These are phyloP conservation scores for Marcusenius ussheri DNA, from an alignment of 2,113 vertebrate genomes.

Conservation along the genomic window DNA sequence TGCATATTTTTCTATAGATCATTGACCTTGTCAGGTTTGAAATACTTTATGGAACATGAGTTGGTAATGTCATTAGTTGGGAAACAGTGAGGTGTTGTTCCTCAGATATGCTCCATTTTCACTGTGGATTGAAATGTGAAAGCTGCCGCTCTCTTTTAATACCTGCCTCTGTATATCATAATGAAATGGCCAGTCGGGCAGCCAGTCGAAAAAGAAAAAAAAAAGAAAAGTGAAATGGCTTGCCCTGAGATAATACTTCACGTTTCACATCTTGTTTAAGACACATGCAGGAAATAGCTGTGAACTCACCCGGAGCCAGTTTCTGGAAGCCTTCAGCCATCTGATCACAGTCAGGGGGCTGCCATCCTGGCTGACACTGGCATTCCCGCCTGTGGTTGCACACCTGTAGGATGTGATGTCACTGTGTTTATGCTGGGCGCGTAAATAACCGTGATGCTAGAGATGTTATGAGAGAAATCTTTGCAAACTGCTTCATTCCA, in stretches of 20 bases:
- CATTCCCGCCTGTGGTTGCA: conserved; percentile 63
- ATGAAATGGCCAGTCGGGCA: not conserved
- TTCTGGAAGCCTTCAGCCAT: not conserved
- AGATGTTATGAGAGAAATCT: not conserved
- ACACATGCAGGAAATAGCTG: not conserved
- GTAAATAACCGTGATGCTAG: not conserved
- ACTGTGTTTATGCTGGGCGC: not conserved
- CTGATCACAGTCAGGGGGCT: conserved; percentile 43
- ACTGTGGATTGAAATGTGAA: not conserved
- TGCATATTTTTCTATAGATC: not conserved
- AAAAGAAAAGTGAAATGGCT: not conserved
- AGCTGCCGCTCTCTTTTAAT: not conserved
- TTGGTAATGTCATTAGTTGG: not conserved
- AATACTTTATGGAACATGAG: not conserved
- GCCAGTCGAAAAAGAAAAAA: not conserved
- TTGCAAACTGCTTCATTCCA: not conserved
- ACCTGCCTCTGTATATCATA: not conserved
- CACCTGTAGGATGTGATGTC: conserved; percentile 40
- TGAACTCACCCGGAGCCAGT: conserved; percentile 35
- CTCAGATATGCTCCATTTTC: not conserved
- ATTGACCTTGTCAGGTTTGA: not conserved
- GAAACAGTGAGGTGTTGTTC: not conserved
- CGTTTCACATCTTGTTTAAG: not conserved
- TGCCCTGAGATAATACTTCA: not conserved
- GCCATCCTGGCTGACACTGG: conserved; percentile 61